Conservation (phyloP, 2,113 vertebrate species). For the Neolamprologus kungweensis region DNA sequence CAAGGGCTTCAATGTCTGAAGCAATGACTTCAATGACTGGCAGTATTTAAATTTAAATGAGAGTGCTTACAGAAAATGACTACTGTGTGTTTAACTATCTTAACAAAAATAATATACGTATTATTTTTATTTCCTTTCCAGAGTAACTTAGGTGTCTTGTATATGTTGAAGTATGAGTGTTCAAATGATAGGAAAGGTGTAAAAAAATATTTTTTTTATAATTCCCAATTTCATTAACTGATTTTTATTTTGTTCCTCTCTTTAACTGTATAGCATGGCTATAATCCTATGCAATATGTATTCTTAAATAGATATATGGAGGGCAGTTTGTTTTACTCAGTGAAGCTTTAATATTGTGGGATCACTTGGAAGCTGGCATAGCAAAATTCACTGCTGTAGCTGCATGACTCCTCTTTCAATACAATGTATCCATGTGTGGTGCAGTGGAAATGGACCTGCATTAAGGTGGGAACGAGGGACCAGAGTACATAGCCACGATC, state of each 20-base stretch:
- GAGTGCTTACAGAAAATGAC: conserved; percentile 64
- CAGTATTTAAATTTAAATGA: conserved; percentile 72
- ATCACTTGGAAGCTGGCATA: conserved; percentile 79
- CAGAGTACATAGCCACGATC: conserved; percentile 80
- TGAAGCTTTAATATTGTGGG: conserved; percentile 83
- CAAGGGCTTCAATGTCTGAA: conserved; percentile 61
- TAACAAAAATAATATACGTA: conserved; percentile 65
- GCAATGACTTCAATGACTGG: conserved; percentile 34
- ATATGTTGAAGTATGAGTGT: conserved; percentile 96
- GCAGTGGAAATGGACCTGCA: conserved; percentile 81
- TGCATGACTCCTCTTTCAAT: conserved; percentile 91
- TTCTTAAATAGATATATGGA: conserved; percentile 83
- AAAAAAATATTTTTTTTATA: conserved; percentile 68
- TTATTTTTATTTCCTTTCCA: conserved; percentile 73
- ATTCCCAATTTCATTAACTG: conserved; percentile 77
- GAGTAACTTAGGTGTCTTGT: conserved; percentile 83
- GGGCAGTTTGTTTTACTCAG: conserved; percentile 81
- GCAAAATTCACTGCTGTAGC: conserved; percentile 82
- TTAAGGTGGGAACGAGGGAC: conserved; percentile 64
- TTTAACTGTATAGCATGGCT: conserved; percentile 88
- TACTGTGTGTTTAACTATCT: conserved; percentile 67
- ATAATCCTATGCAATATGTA: conserved; percentile 97
- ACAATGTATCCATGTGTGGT: conserved; percentile 84
- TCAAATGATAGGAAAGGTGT: conserved; percentile 76
- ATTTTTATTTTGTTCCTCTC: conserved; percentile 70